Conservation (phyloP, 2,888 invertebrate species). For the Isoperla grammatica region DNA sequence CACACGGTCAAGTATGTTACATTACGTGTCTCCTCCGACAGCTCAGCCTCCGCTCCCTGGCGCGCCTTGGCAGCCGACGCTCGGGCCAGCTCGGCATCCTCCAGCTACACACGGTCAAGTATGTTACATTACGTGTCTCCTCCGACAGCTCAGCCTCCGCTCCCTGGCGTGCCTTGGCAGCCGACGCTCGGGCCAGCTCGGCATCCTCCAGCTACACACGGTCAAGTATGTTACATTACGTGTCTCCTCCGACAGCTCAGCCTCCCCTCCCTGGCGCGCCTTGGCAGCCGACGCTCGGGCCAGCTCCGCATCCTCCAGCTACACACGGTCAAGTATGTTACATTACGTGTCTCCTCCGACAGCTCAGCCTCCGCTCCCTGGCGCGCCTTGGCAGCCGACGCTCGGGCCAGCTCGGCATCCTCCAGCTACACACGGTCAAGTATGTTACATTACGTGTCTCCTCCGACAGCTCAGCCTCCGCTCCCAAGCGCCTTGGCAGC, state of each 20-base stretch:
- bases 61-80: constrained; percentile 80
- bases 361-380: constrained; percentile 84
- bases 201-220: constrained; percentile 91
- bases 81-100: constrained; percentile 84
- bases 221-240: too few species aligned
- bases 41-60: constrained; percentile 79
- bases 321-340: too few species aligned
- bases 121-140: too few species aligned
- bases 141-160: constrained; percentile 85
- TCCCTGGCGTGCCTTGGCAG: constrained; percentile 78
- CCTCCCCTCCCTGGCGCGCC: constrained; percentile 77
- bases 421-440: too few species aligned
- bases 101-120: too few species aligned
- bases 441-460: too few species aligned
- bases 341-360: too few species aligned
- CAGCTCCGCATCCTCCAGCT: constrained; percentile 74
- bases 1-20: too few species aligned
- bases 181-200: constrained; percentile 76
- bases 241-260: constrained; percentile 81
- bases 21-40: too few species aligned
- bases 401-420: constrained; percentile 81
- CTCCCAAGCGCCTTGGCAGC: constrained; percentile 82
- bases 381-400: constrained; percentile 78
- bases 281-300: constrained; percentile 74
- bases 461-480: constrained; percentile 84